These are phyloP conservation scores for Candoia aspera DNA, from an alignment of 2,113 vertebrate genomes.

Conservation along the genomic window DNA sequence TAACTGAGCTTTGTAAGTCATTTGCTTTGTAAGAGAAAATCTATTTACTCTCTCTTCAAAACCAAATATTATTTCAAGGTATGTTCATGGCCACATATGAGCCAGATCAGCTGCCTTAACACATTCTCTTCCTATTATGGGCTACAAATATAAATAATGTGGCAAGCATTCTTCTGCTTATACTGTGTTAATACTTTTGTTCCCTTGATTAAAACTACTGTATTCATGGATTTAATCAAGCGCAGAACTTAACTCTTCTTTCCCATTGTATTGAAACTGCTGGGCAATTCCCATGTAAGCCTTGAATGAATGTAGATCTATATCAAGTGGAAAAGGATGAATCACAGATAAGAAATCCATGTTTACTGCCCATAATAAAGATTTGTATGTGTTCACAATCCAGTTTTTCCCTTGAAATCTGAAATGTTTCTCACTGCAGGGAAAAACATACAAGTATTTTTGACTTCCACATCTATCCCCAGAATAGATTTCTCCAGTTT, in stretches of 20 bases:
- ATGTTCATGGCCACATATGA: constrained; percentile 37
- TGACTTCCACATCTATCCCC: background rate
- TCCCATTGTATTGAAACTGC: background rate
- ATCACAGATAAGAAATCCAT: background rate
- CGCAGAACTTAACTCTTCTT: fast-evolving
- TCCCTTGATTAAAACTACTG: background rate
- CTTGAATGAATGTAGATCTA: background rate
- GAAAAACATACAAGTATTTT: background rate
- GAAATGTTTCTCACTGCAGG: background rate
- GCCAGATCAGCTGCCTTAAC: constrained; percentile 33
- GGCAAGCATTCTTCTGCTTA: background rate
- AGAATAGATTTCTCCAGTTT: background rate
- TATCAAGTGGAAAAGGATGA: background rate
- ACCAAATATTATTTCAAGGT: constrained; percentile 31
- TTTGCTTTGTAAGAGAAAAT: background rate
- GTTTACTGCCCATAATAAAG: background rate
- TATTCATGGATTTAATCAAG: background rate
- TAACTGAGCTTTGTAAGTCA: background rate
- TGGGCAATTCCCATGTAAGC: background rate
- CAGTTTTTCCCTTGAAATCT: background rate
- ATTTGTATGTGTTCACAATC: background rate
- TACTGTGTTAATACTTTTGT: background rate
- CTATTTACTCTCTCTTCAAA: background rate
- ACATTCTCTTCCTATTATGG: constrained; percentile 33
- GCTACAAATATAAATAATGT: constrained; percentile 27